Evolutionary conservation across 2,888 invertebrate genomes (phyloP), one percentile per base, ranked within the genome.

Genomic region (Listrodromus nycthemerus): DNA sequence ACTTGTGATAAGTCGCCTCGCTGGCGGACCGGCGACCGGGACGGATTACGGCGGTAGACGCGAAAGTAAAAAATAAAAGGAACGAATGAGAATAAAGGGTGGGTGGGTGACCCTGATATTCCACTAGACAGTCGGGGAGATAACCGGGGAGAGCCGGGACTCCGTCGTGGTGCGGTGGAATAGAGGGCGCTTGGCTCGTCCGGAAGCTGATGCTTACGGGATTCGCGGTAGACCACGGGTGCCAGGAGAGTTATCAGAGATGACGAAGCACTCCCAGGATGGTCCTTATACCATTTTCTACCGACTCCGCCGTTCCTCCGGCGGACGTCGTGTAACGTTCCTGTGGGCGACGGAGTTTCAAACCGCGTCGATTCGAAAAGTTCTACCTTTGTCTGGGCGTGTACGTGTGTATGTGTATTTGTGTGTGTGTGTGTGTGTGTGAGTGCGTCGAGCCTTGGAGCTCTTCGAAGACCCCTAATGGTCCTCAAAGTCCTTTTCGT

Each of bases 221-320:
- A 81, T 81, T 82, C 74, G 84, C 79, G 69, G 19, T 82, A 67
- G 75, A 61, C 82, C 82, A 58, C 33, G 48, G 66, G 88, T 84
- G 87, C 88, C 89, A 75, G 80, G 89, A 87, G 91, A 92, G 88
- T 92, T 92, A 92, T 92, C 92, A 91, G 91, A 91, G 89, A 92
- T 92, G 92, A 92, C 91, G 89, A 91, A 92, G 90, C 89, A 88
- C 87, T 92, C 92, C 92, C 92, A 88, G 84, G 92, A 88, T 88
- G 88, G 89, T 91, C 90, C 91, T 92, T 91, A 61, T 61, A 91
- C 88, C 89, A 86, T 89, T 91, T 89, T 90, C 88, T 70, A 65
- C 74, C 75, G 65, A 76, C 48, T 75, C 50, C 71, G 13, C 65
- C 74, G 65, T 52, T 52, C 41, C 61, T 45, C 21, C 58, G 27